Evolutionary conservation across 1,140 invertebrate species (phyloP), one percentile per base, ranked within the genome.

Genomic region (Pseudobourletiella spinata): DNA sequence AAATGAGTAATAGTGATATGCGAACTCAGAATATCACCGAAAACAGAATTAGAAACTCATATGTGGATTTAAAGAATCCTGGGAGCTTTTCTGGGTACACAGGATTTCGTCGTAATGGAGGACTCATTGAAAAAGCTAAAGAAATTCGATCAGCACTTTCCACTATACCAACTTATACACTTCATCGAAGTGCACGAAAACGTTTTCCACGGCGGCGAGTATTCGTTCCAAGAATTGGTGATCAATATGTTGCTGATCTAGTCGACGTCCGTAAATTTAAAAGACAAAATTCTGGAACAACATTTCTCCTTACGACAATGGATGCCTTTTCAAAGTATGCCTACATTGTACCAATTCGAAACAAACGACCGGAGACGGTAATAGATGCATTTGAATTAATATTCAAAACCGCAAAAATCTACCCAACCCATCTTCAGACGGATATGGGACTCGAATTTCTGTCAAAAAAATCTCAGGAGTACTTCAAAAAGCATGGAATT

Each of bases 391-490:
- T 63, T 6, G 22, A 50, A 2, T 48, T 24, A 25, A 63, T 63
- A 48, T 50, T 63, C 14, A 16, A 46, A 30, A 18, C 28, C n/a
- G 24, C 11, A 20, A 54, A 39, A 30, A 3, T 25, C 24, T 43
- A 59, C 8, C 61, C 61, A 18, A 4, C n/a, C 11, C 11, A 15
- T 15, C 15, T 63, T 2, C 24, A 58, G 24, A 46, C n/a, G 22
- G 61, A 63, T 48, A 11, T 3, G 4, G 61, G 61, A 32, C 4
- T 22, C 1, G 61, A 63, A 51, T 59, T 63, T 39, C 11, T 15
- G 8, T 6, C 14, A 2, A 3, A 32, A 8, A 14, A 16, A 2
- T 14, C 28, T 20, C 15, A 56, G 18, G 2, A 15, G n/a, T 56
- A 56, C 39, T 32, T 56, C 3, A 46, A 28, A 25, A 24, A 20